Evolutionary conservation across 2,888 invertebrate genomes (phyloP).

Genomic region (Drosophila antonietae): DNA sequence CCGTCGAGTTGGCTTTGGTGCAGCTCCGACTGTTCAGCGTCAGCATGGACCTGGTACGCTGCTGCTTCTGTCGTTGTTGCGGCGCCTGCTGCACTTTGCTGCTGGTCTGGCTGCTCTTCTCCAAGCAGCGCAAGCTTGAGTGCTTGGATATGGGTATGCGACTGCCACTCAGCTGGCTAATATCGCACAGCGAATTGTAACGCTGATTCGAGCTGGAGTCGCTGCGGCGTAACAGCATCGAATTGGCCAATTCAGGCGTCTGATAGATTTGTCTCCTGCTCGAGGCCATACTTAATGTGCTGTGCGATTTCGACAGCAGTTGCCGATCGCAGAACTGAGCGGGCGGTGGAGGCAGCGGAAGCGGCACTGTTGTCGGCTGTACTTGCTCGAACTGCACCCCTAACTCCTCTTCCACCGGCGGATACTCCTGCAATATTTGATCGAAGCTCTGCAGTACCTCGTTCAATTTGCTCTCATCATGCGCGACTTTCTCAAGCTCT

Average conservation of each 20-base stretch:
- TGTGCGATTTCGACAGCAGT: constrained; percentile 88
- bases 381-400: constrained; percentile 20
- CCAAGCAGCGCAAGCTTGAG: constrained; percentile 72
- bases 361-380: neutral
- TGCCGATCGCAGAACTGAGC: constrained; percentile 49
- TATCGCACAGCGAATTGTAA: constrained; percentile 84
- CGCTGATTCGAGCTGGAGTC: constrained; percentile 44
- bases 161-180: constrained; percentile 85
- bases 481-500: constrained; percentile 84
- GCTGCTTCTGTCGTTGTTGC: constrained; percentile 28
- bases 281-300: constrained; percentile 87
- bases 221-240: constrained; percentile 55
- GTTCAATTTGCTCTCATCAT: constrained; percentile 85
- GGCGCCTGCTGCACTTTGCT: constrained; percentile 23
- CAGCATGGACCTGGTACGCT: constrained; percentile 64
- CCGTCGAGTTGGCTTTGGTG: neutral
- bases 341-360: constrained; percentile 44
- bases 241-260: constrained; percentile 58
- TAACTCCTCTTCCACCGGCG: constrained; percentile 42
- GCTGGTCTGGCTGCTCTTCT: constrained; percentile 20
- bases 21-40: constrained; percentile 35
- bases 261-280: constrained; percentile 62
- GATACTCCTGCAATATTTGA: constrained; percentile 85
- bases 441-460: constrained; percentile 86
- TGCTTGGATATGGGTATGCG: constrained; percentile 86